These are phyloP conservation scores for Aulostomus chinensis DNA, from an alignment of 2,797 vertebrate species.

Conservation along the genomic window DNA sequence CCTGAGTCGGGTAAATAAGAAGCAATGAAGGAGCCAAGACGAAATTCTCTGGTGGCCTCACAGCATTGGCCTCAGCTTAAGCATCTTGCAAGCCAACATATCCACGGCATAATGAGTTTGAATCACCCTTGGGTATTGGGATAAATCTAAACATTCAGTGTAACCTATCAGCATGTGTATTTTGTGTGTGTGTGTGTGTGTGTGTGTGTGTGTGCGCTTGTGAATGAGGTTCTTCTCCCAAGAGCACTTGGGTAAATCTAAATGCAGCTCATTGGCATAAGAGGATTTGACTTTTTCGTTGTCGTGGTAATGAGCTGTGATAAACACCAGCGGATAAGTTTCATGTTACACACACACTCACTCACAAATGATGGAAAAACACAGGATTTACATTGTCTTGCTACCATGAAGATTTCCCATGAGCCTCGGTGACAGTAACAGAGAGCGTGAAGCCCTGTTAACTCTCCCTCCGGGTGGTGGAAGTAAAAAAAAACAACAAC, in stretches of 20 bases:
- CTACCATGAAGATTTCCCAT: constrained; percentile 53
- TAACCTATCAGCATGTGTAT: constrained; percentile 55
- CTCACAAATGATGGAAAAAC: constrained; percentile 46
- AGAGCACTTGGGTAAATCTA: constrained; percentile 69
- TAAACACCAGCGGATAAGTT: constrained; percentile 68
- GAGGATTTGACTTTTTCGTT: constrained; percentile 74
- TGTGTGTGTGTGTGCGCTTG: constrained; percentile 26
- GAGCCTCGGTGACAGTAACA: constrained; percentile 23
- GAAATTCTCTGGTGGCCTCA: constrained; percentile 58
- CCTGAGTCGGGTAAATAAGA: constrained; percentile 61
- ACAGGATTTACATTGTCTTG: constrained; percentile 49
- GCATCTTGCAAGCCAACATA: constrained; percentile 55
- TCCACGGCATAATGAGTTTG: constrained; percentile 63
- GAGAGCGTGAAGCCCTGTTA: constrained; percentile 24
- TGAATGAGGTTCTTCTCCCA: constrained; percentile 58
- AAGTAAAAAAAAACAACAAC: constrained; percentile 11
- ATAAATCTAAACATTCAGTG: constrained; percentile 64
- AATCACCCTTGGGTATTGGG: constrained; percentile 56
- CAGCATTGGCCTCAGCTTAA: constrained; percentile 63
- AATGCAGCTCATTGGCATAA: constrained; percentile 69
- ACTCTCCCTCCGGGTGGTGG: constrained; percentile 9
- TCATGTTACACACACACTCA: constrained; percentile 44
- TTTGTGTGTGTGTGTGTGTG: too few species aligned
- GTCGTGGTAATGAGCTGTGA: constrained; percentile 73
- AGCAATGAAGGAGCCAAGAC: constrained; percentile 48